Percentiles rank a stretch among this genome's conserved stretches.
phyloP scores from a whole-genome alignment of 2,888 invertebrate genomes.

The Yponomeuta malinellus region DNA sequence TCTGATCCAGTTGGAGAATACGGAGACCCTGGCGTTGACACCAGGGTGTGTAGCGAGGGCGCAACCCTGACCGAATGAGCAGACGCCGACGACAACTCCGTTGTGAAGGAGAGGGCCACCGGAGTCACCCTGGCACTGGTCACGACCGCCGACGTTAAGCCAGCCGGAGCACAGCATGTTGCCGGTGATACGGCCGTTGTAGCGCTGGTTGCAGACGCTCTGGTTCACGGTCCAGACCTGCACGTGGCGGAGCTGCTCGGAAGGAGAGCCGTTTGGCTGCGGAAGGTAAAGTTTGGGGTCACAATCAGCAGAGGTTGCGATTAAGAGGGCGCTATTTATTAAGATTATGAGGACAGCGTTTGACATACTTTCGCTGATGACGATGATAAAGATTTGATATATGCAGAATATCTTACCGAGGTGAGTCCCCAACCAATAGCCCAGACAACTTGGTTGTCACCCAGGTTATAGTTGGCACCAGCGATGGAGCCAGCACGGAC shows the following conservation, averaged over 20 bases:
- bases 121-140: constrained; percentile 22
- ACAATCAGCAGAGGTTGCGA: not conserved
- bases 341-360: not conserved
- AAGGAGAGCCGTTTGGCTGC: constrained; percentile 14
- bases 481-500: constrained; percentile 33
- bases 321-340: not conserved
- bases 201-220: constrained; percentile 16
- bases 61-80: constrained; percentile 18
- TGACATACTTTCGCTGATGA: not conserved
- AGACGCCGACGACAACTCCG: constrained; percentile 17
- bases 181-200: constrained; percentile 14
- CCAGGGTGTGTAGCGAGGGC: constrained; percentile 18
- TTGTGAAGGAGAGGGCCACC: constrained; percentile 19
- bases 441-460: constrained; percentile 40
- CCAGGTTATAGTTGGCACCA: constrained; percentile 35
- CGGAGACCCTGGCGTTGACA: constrained; percentile 18
- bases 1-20: constrained; percentile 15
- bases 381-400: no score
- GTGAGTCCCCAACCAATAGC: constrained; percentile 59
- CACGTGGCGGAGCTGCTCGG: constrained; percentile 20
- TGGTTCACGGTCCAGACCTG: constrained; percentile 20
- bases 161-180: constrained; percentile 21
- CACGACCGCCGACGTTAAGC: constrained; percentile 20
- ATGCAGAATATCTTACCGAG: constrained; percentile 33
- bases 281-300: not conserved